phyloP scores from a whole-genome alignment of 2,797 vertebrate species.

The Peromyscus nudipes region DNA sequence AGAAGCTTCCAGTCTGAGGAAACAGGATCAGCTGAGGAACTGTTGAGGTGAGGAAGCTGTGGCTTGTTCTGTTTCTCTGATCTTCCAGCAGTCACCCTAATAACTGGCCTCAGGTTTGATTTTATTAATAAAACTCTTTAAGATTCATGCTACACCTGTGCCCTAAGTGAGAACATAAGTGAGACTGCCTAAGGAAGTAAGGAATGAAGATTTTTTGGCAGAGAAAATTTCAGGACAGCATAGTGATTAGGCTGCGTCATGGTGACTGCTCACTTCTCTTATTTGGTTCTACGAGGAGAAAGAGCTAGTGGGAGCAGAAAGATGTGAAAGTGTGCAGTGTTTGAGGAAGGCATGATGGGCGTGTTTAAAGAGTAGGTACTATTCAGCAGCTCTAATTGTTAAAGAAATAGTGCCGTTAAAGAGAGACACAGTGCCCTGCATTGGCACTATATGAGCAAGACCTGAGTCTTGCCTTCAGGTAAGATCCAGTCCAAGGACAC shows the following conservation, averaged over 20 bases:
- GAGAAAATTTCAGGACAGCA: not conserved
- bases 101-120: no score
- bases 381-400: not conserved
- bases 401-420: not conserved
- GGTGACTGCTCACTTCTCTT: not conserved
- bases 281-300: not conserved
- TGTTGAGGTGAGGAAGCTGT: no score
- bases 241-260: not conserved
- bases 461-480: not conserved
- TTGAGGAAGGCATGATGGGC: no score
- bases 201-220: not conserved
- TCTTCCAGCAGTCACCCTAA: no score
- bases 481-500: not conserved
- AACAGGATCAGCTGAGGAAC: no score
- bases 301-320: not conserved
- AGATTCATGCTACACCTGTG: no score
- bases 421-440: not conserved
- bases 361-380: no score
- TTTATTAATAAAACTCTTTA: no score
- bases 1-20: no score
- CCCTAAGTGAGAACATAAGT: not conserved
- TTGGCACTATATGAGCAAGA: not conserved
- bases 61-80: no score
- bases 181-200: not conserved
- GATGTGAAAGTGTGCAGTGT: no score